Base-by-base conservation (phyloP, 2,113 vertebrate genomes). In the Eulacestoma nigropectus region DNA sequence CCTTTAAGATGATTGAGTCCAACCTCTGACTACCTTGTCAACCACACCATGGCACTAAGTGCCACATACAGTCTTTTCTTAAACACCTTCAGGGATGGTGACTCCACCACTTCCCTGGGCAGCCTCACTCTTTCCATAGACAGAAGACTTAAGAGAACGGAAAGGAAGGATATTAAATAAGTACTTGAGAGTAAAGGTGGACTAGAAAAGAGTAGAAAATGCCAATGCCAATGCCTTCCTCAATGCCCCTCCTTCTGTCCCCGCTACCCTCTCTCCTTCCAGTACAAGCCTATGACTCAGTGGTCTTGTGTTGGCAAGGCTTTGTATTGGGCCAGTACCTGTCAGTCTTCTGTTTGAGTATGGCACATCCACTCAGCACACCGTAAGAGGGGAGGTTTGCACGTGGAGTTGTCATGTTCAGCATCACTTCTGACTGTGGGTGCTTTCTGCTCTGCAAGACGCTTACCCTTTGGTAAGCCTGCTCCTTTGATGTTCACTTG, bases 211-310 rank as follows among this genome's bases (percentile, higher is more conserved):
- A 53, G 13, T 11, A 73, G 42, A 80, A 84, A 81, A 77, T 37
- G 4, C 0, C 0, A 1, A 29, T 18, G 22, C 4, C 23, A 29
- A 1, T 20, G 9, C 22, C 16, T 17, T 47, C 33, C 7, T 19
- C 11, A 37, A 4, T 9, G 37, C 11, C 7, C 11, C 15, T 27
- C 17, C 49, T 50, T 33, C 37, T 65, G 42, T 21, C 15, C 6
- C 18, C 15, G 3, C 42, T 32, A 18, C 4, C 7, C 19, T 2
- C 42, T 15, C 25, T 9, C 16, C 2, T 19, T 55, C 19, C 72
- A 32, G 7, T 17, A 32, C n/a, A 42, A 65, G 12, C 9, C n/a
- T 9, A 19, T 13, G 20, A 29, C 10, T 19, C 30, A 25, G 21
- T 20, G n/a, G 5, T 27, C 12, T n/a, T 25, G 37, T 47, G 46